These are phyloP conservation scores for Drosophila putrida DNA, from an alignment of 2,888 invertebrate species.

Conservation along the genomic window DNA sequence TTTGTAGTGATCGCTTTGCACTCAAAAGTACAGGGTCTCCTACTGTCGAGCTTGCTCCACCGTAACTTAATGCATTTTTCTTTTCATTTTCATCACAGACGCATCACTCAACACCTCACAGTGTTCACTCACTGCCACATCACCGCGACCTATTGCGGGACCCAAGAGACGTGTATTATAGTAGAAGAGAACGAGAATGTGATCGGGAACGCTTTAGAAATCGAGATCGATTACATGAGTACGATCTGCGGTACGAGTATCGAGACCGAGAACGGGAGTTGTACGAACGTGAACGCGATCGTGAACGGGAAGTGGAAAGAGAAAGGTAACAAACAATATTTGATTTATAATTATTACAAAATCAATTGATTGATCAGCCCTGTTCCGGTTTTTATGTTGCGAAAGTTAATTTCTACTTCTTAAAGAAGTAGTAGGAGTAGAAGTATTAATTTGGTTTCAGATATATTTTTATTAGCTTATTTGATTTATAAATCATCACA, in stretches of 20 bases:
- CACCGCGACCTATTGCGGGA: conserved; percentile 85
- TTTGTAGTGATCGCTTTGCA: no score
- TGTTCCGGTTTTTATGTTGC: no score
- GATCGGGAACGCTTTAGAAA: conserved; percentile 85
- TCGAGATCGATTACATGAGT: conserved; percentile 85
- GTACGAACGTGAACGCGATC: conserved; percentile 85
- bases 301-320: conserved; percentile 85
- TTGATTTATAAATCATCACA: no score
- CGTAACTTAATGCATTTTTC: no score
- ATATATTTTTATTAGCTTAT: no score
- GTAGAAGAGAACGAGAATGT: conserved; percentile 85
- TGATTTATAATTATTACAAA: not conserved
- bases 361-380: no score
- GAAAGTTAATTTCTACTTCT: no score
- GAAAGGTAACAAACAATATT: conserved; percentile 82
- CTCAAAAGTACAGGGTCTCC: no score
- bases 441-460: no score
- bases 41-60: no score
- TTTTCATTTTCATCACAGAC: conserved; percentile 70
- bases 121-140: conserved; percentile 86
- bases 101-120: conserved; percentile 86
- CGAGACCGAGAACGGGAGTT: conserved; percentile 85
- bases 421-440: no score
- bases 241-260: conserved; percentile 85
- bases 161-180: conserved; percentile 85